Conservation (phyloP, 1,140 invertebrate genomes). For the Achatina immaculata region DNA sequence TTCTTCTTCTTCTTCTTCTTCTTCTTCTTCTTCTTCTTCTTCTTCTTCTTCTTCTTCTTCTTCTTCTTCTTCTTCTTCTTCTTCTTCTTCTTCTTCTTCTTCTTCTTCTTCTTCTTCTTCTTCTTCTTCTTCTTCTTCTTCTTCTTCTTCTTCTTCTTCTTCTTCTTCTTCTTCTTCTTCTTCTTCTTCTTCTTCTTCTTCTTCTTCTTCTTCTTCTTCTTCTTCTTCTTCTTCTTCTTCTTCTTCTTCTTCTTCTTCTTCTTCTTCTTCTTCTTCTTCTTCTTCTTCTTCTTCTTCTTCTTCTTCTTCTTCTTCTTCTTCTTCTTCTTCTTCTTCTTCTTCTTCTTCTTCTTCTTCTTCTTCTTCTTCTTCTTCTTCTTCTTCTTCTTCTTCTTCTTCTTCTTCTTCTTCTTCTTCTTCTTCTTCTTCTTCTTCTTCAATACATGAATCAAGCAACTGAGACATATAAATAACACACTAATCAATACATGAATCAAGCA, state of each 20-base stretch:
- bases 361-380: slow-evolving; percentile 25
- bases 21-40: slow-evolving; percentile 24
- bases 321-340: slow-evolving; percentile 24
- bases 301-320: slow-evolving; percentile 25
- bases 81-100: slow-evolving; percentile 24
- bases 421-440: slow-evolving; percentile 24
- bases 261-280: slow-evolving; percentile 24
- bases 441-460: no score
- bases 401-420: slow-evolving; percentile 24
- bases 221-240: slow-evolving; percentile 24
- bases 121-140: slow-evolving; percentile 25
- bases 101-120: slow-evolving; percentile 24
- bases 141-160: slow-evolving; percentile 24
- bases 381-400: slow-evolving; percentile 24
- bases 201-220: slow-evolving; percentile 24
- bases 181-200: slow-evolving; percentile 25
- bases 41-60: slow-evolving; percentile 24
- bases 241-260: slow-evolving; percentile 25
- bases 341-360: slow-evolving; percentile 24
- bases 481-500: no score
- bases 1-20: slow-evolving; percentile 25
- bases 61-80: slow-evolving; percentile 25
- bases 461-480: no score
- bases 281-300: slow-evolving; percentile 24
- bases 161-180: slow-evolving; percentile 24